Conservation (phyloP, 2,888 invertebrate species). For the Cheilosia soror region DNA sequence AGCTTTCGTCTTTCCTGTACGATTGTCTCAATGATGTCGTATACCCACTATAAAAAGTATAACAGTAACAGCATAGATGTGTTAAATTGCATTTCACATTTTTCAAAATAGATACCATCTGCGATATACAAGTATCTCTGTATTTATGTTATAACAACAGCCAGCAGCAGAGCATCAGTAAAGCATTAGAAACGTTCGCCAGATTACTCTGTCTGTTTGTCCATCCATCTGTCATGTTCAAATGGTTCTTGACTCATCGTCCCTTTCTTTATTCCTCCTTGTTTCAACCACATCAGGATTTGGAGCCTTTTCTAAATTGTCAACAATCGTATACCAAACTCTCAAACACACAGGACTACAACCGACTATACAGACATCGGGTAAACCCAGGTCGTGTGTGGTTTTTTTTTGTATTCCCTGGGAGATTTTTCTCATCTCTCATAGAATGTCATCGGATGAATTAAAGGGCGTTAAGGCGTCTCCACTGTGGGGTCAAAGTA, state of each 20-base stretch:
- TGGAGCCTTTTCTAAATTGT: slow-evolving; percentile 37
- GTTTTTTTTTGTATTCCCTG: not conserved
- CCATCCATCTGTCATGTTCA: slow-evolving; percentile 30
- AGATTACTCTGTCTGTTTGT: slow-evolving; percentile 43
- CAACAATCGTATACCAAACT: slow-evolving; percentile 29
- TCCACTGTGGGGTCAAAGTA: not conserved
- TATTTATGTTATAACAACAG: not conserved
- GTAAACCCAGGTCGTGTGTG: slow-evolving; percentile 28
- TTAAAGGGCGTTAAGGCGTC: slow-evolving; percentile 11
- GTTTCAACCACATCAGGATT: slow-evolving; percentile 2
- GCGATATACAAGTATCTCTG: not conserved
- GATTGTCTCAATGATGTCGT: too few species aligned
- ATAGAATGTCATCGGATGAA: slow-evolving; percentile 3
- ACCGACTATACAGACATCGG: slow-evolving; percentile 15
- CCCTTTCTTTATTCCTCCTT: not conserved
- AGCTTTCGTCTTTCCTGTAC: too few species aligned
- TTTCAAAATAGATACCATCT: slow-evolving; percentile 46
- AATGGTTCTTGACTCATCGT: slow-evolving; percentile 23
- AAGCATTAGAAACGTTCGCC: slow-evolving; percentile 20
- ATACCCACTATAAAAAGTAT: too few species aligned
- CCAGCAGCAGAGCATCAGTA: slow-evolving; percentile 3
- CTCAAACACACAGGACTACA: slow-evolving; percentile 30
- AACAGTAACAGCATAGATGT: not conserved
- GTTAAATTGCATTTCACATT: slow-evolving; percentile 62
- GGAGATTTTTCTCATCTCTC: slow-evolving; percentile 14